Evolutionary conservation across 2,797 vertebrate genomes (phyloP), one percentile per base, ranked within the genome.

Genomic region (Triplophysa bombifrons): DNA sequence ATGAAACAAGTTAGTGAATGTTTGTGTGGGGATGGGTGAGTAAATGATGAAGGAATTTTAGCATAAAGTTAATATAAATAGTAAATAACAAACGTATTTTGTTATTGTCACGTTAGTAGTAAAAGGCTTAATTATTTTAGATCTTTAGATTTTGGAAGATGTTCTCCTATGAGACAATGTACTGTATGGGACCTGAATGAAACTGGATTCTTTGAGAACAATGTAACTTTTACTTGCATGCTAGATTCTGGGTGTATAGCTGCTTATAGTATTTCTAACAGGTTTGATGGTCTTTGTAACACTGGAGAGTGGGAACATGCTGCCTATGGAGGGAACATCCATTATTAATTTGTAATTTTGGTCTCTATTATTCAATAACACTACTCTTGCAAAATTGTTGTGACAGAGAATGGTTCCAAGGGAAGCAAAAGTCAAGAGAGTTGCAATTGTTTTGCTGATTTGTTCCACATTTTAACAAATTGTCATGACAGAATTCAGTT

Each of bases 321-420:
- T 75, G 73, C n/a, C 22, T 44, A n/a, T 27, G 16, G 16, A 56
- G 63, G 34, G 22, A 38, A 68, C 51, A 20, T 48, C 22, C 38
- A 56, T 76, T 66, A 25, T 20, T 58, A 17, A 30, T 68, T 48
- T 48, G 34, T 67, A 66, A 17, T 4, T 25, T 46, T 16, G 17
- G 41, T 66, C 38, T 58, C 27, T 58, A 67, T 20, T 20, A 48
- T 11, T 20, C 12, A 12, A 20, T 68, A 46, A 58, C 44, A 13
- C 2, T 27, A 5, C 67, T 73, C 2, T 27, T 58, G n/a, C 12
- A 64, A 64, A 34, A 7, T 44, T 55, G 34, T 74, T 55, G 34
- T 74, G 17, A 66, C 30, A 55, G 19, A 55, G 7, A 55, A 55
- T 19, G 51, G 51, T 76, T 76, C 22, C 38, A 76, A 68, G 66